phyloP scores from a whole-genome alignment of 2,888 invertebrate genomes.

The Urechis unicinctus region DNA sequence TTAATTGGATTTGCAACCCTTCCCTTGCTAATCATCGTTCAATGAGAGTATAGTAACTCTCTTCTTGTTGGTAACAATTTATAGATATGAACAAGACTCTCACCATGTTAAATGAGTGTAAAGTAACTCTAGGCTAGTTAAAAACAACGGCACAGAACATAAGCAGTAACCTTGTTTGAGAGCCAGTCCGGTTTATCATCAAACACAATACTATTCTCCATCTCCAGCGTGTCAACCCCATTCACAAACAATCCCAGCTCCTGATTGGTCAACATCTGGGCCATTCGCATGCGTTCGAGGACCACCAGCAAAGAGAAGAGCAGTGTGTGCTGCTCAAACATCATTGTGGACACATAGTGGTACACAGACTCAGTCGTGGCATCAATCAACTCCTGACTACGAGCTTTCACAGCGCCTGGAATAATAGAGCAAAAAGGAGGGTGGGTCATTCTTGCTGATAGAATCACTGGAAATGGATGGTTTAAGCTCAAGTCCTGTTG shows the following conservation, averaged over 20 bases:
- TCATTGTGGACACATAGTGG: conserved; percentile 36
- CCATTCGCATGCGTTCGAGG: conserved; percentile 36
- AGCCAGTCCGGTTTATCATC: conserved; percentile 42
- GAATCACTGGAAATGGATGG: no score
- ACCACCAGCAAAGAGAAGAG: conserved; percentile 38
- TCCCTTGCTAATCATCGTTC: no score
- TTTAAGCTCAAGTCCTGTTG: no score
- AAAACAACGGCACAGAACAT: neutral
- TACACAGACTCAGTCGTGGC: conserved; percentile 35
- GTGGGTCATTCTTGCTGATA: no score
- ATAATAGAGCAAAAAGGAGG: no score
- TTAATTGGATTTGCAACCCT: no score
- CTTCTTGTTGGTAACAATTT: no score
- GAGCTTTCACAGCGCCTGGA: conserved; percentile 37
- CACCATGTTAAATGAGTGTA: no score
- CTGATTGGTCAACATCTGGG: conserved; percentile 32
- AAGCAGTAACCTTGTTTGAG: conserved; percentile 25
- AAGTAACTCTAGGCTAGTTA: no score
- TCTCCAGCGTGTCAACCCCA: conserved; percentile 36
- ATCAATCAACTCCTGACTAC: conserved; percentile 42
- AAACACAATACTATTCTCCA: conserved; percentile 29
- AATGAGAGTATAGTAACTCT: no score
- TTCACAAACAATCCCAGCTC: conserved; percentile 44
- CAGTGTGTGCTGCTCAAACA: conserved; percentile 41
- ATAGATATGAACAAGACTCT: no score